Conservation (phyloP, 2,113 vertebrate genomes). For the Eretmodus cyanostictus region DNA sequence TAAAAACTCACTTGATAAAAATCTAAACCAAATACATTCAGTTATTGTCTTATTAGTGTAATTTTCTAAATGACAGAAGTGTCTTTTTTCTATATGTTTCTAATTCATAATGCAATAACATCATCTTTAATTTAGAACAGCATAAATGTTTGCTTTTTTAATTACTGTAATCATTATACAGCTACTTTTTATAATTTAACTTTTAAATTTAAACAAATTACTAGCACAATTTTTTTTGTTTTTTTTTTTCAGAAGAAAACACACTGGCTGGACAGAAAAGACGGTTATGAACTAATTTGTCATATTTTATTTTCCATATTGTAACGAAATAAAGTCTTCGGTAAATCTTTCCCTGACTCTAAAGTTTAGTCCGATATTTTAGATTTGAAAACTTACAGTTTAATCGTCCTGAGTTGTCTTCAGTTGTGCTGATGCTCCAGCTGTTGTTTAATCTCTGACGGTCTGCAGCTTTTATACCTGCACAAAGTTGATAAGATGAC, state of each 20-base stretch:
- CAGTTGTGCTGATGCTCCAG: background rate
- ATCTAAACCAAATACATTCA: background rate
- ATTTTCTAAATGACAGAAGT: background rate
- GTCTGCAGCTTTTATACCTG: background rate
- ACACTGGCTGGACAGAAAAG: background rate
- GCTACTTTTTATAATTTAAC: background rate
- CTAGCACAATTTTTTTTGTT: no score
- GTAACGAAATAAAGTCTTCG: rapidly evolving
- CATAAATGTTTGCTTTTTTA: rapidly evolving
- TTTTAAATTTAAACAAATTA: background rate
- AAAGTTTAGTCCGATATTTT: background rate
- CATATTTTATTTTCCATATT: background rate
- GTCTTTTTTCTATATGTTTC: background rate
- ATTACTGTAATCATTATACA: background rate
- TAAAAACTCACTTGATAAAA: background rate
- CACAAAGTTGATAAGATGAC: background rate
- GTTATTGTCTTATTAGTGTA: rapidly evolving
- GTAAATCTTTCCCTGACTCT: background rate
- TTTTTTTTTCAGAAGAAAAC: background rate
- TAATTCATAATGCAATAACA: background rate
- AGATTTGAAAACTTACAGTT: background rate
- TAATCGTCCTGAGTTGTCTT: background rate
- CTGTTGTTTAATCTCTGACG: background rate
- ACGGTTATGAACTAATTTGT: background rate
- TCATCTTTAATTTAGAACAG: background rate